These are phyloP conservation scores for Ara ararauna DNA, from an alignment of 2,797 vertebrate species.

Conservation along the genomic window DNA sequence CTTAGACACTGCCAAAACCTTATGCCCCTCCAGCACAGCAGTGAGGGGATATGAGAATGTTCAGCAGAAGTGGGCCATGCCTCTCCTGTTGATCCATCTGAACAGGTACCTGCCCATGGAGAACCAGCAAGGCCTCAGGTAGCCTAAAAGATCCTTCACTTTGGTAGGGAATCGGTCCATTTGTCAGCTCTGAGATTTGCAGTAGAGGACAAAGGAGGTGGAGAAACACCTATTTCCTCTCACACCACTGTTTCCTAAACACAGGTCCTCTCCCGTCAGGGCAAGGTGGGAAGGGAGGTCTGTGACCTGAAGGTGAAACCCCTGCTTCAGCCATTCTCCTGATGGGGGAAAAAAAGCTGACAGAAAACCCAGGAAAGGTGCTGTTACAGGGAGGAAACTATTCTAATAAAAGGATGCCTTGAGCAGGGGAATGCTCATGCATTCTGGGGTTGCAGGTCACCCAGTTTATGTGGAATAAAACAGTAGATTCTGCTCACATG, in stretches of 20 bases:
- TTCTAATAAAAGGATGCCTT: background rate
- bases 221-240: background rate
- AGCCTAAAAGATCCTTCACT: background rate
- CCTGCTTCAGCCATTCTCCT: background rate
- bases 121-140: background rate
- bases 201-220: background rate
- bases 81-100: background rate
- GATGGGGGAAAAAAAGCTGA: background rate
- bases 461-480: background rate
- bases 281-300: background rate
- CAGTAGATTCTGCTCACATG: background rate
- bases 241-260: fast-evolving
- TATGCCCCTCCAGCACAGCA: background rate
- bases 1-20: background rate
- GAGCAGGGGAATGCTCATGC: fast-evolving
- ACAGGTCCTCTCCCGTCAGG: background rate
- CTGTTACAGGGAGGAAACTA: background rate
- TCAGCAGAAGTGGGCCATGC: background rate
- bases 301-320: background rate
- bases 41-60: fast-evolving
- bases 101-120: background rate
- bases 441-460: background rate
- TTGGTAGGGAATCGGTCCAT: background rate
- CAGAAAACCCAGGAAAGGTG: background rate
- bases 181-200: background rate